Base-by-base conservation (phyloP, 2,797 vertebrate species). In the Tragelaphus eurycerus region DNA sequence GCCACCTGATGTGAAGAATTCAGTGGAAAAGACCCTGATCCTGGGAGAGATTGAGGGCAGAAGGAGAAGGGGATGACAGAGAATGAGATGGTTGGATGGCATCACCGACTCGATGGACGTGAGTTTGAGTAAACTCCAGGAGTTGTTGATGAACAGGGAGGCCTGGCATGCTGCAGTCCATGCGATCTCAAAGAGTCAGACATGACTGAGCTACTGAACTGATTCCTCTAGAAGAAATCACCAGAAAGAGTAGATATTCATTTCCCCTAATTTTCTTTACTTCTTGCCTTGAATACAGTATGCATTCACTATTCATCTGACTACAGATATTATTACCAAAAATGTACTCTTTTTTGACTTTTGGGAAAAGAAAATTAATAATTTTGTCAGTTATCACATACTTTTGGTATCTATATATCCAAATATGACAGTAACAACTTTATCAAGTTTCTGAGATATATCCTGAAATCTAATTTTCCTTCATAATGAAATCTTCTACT, bases 171-270 rank as follows among this genome's bases (percentile, higher is more conserved):
- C 62, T 67, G 16, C 62, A 67, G n/a, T 67, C 19, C 64, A 34
- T 67, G n/a, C 0, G 2, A 17, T 67, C 9, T 6, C 64, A 67
- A 34, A 67, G n/a, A 67, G 62, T 19, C 1, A 0, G n/a, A 67
- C 4, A 34, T 5, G 17, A 67, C n/a, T 67, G 64, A 67, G n/a
- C 16, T 34, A 21, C 4, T 67, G 64, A 34, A 34, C 19, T 34
- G 16, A 21, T 84, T 79, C 4, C 1, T 43, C 6, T 55, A 23
- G 25, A 95, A 62, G 46, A 48, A 54, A 48, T 79, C 57, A 86
- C 21, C 9, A 55, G 9, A 79, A 50, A 90, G 23, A 29, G 27
- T 84, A 67, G 46, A 64, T 29, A 54, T 48, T 64, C 55, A 29
- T 62, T 85, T 78, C 16, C 3, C 4, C 67, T 62, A 16, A 86